Evolutionary conservation across 2,113 vertebrate species (phyloP), one percentile per base, ranked within the genome.

Genomic region (Penelope pileata): DNA sequence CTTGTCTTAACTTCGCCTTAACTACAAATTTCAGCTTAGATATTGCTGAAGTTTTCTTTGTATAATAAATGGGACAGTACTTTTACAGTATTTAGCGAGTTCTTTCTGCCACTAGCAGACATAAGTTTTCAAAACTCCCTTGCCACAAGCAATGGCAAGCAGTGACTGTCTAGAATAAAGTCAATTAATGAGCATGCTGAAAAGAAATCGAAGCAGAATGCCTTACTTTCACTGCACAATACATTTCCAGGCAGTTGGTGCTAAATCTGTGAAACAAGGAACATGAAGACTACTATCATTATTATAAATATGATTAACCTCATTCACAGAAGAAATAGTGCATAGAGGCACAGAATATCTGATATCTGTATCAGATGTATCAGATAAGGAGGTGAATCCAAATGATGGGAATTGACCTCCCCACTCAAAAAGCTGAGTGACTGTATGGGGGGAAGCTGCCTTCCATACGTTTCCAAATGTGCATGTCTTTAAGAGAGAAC

Each of bases 81-180:
- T 90, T 87, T 36, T 48, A 73, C 81, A 0, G 7, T 70, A 78
- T 53, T 56, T 30, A 67, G 29, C 56, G 93, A 77, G 23, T 79
- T 75, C n/a, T 58, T 74, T 83, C 54, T 93, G 79, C 26, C 58
- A 60, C 64, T n/a, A 83, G 72, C 38, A 90, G 30, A 3, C 14
- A 15, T 54, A 91, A 54, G 50, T 80, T 91, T 95, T 79, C 67
- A 88, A 59, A 94, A 83, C 38, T 83, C 59, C 67, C 48, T 68
- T 91, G 82, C 83, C 50, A 78, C 85, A 83, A 91, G 67, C 80
- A 89, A 76, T 58, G 63, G 86, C 72, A 89, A 82, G 89, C 24
- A 83, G 26, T 78, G 34, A 74, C 60, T 84, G 23, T 30, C 60
- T 58, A 68, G 56, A 91, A 86, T n/a, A n/a, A 86, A 96, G 73